Base-by-base conservation (phyloP, 92 coral and sea anemone genomes). In the Parazoanthus swiftii region DNA sequence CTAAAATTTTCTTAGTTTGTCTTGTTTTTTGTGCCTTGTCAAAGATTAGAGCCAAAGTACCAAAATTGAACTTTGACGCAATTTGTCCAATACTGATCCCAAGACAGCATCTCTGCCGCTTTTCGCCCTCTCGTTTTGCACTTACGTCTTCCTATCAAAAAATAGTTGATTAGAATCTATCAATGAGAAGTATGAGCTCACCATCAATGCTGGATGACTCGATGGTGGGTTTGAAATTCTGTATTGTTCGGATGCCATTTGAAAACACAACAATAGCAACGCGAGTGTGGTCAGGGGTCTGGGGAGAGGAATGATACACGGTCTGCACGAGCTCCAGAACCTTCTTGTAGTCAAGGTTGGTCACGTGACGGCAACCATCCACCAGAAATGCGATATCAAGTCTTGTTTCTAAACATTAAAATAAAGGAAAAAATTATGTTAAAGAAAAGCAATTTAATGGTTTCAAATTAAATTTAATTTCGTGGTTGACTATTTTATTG, bases 301-400 rank as follows among this genome's bases (percentile, higher is more conserved):
- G 35, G 44, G 97, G 91, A n/a, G 93, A 81, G n/a, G 92, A 82
- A 15, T 88, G 86, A 66, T 88, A 43, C 29, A 86, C 89, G 3
- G 92, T 75, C 70, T 89, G 88, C 7, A 89, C 94, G 23, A 92
- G 88, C 33, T 89, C 89, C 14, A 89, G 79, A 37, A 89, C 86
- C 51, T 92, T 92, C 71, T 66, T 81, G 75, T 89, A 92, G 63
- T 91, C 90, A 59, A 91, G 88, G 38, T 91, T 59, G 33, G 97
- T 86, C 35, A 83, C 90, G 81, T 91, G 86, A 66, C 92, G 90
- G 65, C 97, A 94, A 23, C 88, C 93, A 86, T 89, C 93, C 85
- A 94, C 75, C 11, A 94, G 46, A 70, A 92, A 92, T 18, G 80
- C 93, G 20, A 94, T 51, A 38, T 94, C 97, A 80, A 94, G 86